Conservation (phyloP, 2,888 invertebrate species). For the Andrena dorsata region DNA sequence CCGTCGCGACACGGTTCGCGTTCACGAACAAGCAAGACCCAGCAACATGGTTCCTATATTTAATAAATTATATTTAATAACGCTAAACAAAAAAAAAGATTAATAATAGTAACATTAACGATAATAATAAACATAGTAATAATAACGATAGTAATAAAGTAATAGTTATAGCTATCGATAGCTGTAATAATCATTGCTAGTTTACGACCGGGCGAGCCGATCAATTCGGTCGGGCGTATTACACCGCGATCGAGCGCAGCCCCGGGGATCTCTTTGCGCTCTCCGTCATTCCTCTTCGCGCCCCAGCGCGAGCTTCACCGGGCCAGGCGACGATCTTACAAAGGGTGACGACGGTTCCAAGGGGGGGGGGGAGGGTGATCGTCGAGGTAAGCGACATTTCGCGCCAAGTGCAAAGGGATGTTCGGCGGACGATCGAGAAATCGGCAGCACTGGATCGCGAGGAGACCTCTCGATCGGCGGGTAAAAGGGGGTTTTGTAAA, state of each 20-base stretch:
- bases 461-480: slow-evolving; percentile 49
- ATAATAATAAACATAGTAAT: slow-evolving; percentile 76
- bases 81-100: slow-evolving; percentile 73
- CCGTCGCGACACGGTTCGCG: slow-evolving; percentile 63
- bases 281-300: not conserved
- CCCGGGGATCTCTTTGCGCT: slow-evolving; percentile 12
- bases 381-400: slow-evolving; percentile 15
- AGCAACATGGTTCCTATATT: slow-evolving; percentile 84
- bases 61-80: slow-evolving; percentile 83
- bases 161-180: slow-evolving; percentile 73
- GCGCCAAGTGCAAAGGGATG: not conserved
- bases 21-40: slow-evolving; percentile 77
- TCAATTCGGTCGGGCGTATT: slow-evolving; percentile 32
- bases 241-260: slow-evolving; percentile 38
- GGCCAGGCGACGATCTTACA: not conserved
- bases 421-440: slow-evolving; percentile 12
- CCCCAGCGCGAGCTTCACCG: not conserved
- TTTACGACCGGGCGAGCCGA: slow-evolving; percentile 42
- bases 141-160: slow-evolving; percentile 73
- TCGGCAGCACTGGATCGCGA: slow-evolving; percentile 12
- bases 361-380: not conserved
- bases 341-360: not conserved
- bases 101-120: slow-evolving; percentile 73
- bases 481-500: slow-evolving; percentile 58
- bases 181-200: slow-evolving; percentile 65